phyloP scores from a whole-genome alignment of 2,888 invertebrate genomes.

The Drosophila antonietae region DNA sequence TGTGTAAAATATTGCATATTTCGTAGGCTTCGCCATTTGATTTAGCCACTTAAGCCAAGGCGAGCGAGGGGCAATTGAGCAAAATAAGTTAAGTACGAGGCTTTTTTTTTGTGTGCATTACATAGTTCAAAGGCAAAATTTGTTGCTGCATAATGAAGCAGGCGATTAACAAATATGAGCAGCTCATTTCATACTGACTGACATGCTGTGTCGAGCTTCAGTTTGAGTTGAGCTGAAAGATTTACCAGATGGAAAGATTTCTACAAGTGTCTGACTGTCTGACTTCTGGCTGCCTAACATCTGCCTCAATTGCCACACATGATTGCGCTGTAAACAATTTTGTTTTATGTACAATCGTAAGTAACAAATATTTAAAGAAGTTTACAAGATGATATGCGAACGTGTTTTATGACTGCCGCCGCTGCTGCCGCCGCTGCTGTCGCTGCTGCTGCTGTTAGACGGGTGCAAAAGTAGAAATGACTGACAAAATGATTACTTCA shows the following conservation, averaged over 20 bases:
- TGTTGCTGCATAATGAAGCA: conserved; percentile 19
- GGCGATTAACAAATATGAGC: conserved; percentile 16
- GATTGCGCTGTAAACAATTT: conserved; percentile 67
- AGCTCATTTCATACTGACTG: neutral
- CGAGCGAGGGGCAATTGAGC: conserved; percentile 49
- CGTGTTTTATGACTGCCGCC: conserved; percentile 55
- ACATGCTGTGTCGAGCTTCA: neutral
- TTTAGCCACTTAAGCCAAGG: conserved; percentile 48
- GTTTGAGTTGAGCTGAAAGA: conserved; percentile 8
- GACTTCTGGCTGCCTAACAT: conserved; percentile 1
- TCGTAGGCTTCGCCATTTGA: conserved; percentile 45
- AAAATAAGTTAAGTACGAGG: conserved; percentile 46
- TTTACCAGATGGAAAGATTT: conserved; percentile 16
- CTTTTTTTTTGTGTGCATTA: conserved; percentile 19
- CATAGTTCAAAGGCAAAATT: conserved; percentile 6
- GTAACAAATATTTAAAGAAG: conserved; percentile 75
- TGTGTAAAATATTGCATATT: conserved; percentile 44
- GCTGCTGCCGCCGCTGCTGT: conserved; percentile 8
- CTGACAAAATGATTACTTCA: conserved; percentile 53
- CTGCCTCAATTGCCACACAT: conserved; percentile 53
- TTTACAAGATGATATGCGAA: conserved; percentile 72
- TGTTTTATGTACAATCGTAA: conserved; percentile 58
- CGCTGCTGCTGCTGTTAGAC: conserved; percentile 8
- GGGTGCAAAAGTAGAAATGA: conserved; percentile 56
- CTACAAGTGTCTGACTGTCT: conserved; percentile 7